phyloP scores from a whole-genome alignment of 2,797 vertebrate species.

The Anolis apletophallus region DNA sequence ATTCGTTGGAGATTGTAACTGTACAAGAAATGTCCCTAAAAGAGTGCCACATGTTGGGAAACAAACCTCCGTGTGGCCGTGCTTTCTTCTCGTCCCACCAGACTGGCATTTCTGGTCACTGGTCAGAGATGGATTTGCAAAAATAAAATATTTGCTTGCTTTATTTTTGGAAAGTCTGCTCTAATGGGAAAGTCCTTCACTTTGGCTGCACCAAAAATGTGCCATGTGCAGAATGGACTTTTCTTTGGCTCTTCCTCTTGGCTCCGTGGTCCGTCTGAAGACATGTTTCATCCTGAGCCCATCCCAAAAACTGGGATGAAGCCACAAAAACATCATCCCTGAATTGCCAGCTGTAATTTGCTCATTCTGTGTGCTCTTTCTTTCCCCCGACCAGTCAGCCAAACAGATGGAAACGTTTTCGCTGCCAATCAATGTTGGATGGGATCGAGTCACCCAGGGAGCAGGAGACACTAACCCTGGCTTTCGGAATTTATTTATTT shows the following conservation, averaged over 20 bases:
- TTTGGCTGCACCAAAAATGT: background rate
- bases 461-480: background rate
- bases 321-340: constrained; percentile 44
- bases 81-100: background rate
- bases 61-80: background rate
- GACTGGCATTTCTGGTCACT: background rate
- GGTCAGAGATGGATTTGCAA: background rate
- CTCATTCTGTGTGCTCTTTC: constrained; percentile 29
- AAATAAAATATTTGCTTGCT: background rate
- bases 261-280: background rate
- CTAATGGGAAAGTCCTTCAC: background rate
- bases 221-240: background rate
- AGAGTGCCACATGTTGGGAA: background rate
- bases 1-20: too few relatives aligned
- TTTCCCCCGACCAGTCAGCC: constrained; percentile 27
- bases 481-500: background rate
- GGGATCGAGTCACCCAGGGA: background rate
- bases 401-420: constrained; percentile 28
- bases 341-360: constrained; percentile 64
- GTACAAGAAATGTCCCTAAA: too few relatives aligned
- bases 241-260: background rate
- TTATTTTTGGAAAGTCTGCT: background rate
- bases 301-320: constrained; percentile 26
- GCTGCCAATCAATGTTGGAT: constrained; percentile 26
- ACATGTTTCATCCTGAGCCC: constrained; percentile 9